phyloP scores from a whole-genome alignment of 2,797 vertebrate genomes.

The Pangasius sanitwongsei region DNA sequence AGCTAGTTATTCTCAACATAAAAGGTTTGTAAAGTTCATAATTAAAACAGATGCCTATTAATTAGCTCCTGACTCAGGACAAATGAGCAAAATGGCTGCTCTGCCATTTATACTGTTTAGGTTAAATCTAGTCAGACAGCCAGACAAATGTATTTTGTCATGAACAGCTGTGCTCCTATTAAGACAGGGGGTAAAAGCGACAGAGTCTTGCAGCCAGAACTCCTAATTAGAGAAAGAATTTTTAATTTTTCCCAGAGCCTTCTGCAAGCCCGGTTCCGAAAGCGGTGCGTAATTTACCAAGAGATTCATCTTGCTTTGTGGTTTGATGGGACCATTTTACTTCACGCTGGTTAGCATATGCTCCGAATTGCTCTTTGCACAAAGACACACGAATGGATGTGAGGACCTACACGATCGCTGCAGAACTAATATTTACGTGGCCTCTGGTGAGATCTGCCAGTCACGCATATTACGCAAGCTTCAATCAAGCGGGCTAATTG shows the following conservation, averaged over 20 bases:
- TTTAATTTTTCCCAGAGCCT: slow-evolving; percentile 40
- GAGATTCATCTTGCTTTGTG: slow-evolving; percentile 61
- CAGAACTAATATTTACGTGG: slow-evolving; percentile 52
- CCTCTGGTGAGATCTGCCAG: slow-evolving; percentile 45
- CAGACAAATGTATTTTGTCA: slow-evolving; percentile 79
- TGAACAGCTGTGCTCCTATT: slow-evolving; percentile 75
- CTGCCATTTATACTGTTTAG: slow-evolving; percentile 67
- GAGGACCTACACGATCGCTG: slow-evolving; percentile 32
- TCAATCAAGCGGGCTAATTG: slow-evolving; percentile 37
- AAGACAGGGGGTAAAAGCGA: slow-evolving; percentile 59
- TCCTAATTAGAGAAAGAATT: slow-evolving; percentile 62
- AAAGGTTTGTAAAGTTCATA: slow-evolving; percentile 61
- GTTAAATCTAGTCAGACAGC: slow-evolving; percentile 71
- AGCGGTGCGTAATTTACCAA: slow-evolving; percentile 43
- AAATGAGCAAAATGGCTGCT: slow-evolving; percentile 66
- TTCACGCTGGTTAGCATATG: slow-evolving; percentile 60
- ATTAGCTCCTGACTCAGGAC: slow-evolving; percentile 75
- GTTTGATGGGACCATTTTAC: slow-evolving; percentile 62
- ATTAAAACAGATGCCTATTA: slow-evolving; percentile 80
- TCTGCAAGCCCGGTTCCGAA: slow-evolving; percentile 47
- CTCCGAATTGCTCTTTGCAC: slow-evolving; percentile 58
- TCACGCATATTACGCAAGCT: slow-evolving; percentile 18
- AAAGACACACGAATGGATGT: slow-evolving; percentile 55
- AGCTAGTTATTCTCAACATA: slow-evolving; percentile 15
- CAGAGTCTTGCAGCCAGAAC: slow-evolving; percentile 61